Conservation (phyloP, 2,888 invertebrate species). For the Eupithecia inturbata region DNA sequence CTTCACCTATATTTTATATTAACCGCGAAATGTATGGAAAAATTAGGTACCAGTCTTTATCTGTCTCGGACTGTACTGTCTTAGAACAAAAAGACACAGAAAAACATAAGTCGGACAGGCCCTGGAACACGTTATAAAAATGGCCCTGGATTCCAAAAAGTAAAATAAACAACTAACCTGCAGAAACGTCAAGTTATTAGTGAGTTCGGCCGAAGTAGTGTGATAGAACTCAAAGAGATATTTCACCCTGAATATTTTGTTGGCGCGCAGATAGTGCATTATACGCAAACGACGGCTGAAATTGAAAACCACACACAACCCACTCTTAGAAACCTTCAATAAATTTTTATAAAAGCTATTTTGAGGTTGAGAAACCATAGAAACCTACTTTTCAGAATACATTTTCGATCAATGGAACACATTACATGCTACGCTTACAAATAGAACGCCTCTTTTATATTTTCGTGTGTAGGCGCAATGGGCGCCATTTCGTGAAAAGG, state of each 20-base stretch:
- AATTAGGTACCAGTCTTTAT: no score
- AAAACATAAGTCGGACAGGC: no score
- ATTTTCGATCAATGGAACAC: neutral
- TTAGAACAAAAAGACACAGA: no score
- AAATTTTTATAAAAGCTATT: neutral
- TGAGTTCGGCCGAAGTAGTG: slow-evolving; percentile 69
- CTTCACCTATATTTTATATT: no score
- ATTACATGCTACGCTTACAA: neutral
- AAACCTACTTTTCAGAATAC: neutral
- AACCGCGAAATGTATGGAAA: no score
- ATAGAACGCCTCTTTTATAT: neutral
- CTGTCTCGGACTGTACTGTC: no score
- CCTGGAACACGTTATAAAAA: no score
- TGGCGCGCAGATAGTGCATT: slow-evolving; percentile 69
- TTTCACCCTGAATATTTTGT: slow-evolving; percentile 69
- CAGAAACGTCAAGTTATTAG: slow-evolving; percentile 72
- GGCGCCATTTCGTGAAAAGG: no score
- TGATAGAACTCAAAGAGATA: slow-evolving; percentile 73
- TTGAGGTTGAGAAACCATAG: neutral
- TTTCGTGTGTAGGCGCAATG: no score
- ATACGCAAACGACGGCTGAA: slow-evolving; percentile 56
- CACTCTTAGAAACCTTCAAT: neutral
- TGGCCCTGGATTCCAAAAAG: no score
- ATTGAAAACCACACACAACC: neutral
- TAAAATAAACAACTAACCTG: slow-evolving; percentile 58